These are phyloP conservation scores for Lepidochrysops patricia DNA, from an alignment of 2,888 invertebrate genomes.

Conservation along the genomic window DNA sequence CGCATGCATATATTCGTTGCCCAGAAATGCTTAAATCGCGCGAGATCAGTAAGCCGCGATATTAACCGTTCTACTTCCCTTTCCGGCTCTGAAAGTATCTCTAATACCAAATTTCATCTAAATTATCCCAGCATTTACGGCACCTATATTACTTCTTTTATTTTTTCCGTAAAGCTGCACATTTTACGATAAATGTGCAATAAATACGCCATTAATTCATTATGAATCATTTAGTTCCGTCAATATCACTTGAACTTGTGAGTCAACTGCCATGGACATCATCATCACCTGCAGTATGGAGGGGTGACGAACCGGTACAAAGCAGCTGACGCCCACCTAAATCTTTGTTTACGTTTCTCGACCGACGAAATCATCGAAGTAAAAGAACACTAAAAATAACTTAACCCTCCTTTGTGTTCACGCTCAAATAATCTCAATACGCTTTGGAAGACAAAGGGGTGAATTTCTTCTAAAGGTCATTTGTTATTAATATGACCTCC, in stretches of 20 bases:
- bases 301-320: not conserved
- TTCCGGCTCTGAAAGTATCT: no score
- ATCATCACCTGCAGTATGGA: not conserved
- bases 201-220: no score
- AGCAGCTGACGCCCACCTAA: not conserved
- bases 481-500: not conserved
- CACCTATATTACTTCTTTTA: no score
- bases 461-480: not conserved
- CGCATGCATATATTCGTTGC: no score
- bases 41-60: no score
- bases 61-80: no score
- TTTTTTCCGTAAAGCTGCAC: no score
- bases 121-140: no score
- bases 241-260: not conserved
- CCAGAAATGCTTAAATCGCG: no score
- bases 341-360: not conserved
- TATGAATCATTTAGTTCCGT: not conserved
- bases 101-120: no score
- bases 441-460: not conserved
- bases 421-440: not conserved
- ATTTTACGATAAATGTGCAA: not conserved
- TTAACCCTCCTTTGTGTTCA: not conserved
- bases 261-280: not conserved
- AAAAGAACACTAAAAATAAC: not conserved
- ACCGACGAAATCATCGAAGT: not conserved